phyloP scores from a whole-genome alignment of 1,140 invertebrate species.

The Aethina tumida region DNA sequence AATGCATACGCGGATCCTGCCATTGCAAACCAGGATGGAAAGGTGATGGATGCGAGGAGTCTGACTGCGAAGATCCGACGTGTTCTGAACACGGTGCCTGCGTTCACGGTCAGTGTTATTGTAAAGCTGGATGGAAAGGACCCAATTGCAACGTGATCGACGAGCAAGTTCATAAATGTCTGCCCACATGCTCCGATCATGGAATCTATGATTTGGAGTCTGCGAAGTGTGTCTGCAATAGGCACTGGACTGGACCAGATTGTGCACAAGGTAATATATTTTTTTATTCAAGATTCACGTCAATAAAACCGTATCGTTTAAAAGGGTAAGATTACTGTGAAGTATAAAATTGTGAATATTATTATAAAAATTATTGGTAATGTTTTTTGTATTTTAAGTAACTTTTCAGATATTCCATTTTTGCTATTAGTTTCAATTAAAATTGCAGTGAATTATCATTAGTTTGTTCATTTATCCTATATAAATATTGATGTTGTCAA shows the following conservation, averaged over 20 bases:
- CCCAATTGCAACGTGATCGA: constrained; percentile 78
- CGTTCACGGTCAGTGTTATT: constrained; percentile 86
- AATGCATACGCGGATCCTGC: constrained; percentile 81
- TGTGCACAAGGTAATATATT: constrained; percentile 70
- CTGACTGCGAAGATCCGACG: constrained; percentile 54
- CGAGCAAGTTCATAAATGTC: constrained; percentile 77
- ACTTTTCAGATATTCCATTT: no score
- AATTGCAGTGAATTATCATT: no score
- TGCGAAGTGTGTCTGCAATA: constrained; percentile 78
- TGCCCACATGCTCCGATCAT: constrained; percentile 83
- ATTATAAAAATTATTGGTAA: no score
- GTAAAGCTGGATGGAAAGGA: constrained; percentile 92
- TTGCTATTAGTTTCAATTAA: no score
- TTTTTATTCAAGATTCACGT: constrained; percentile 12
- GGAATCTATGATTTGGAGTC: constrained; percentile 82
- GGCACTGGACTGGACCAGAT: constrained; percentile 81
- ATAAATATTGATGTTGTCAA: no score
- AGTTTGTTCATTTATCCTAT: no score
- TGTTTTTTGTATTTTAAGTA: no score
- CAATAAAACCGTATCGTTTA: no score
- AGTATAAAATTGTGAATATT: no score
- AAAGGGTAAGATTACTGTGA: no score
- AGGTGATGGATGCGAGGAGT: constrained; percentile 42
- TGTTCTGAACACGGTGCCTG: constrained; percentile 90
- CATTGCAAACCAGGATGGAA: constrained; percentile 85